These are phyloP conservation scores for Caenorhabditis sp. DNA, from an alignment of 2,888 invertebrate species.

Conservation along the genomic window DNA sequence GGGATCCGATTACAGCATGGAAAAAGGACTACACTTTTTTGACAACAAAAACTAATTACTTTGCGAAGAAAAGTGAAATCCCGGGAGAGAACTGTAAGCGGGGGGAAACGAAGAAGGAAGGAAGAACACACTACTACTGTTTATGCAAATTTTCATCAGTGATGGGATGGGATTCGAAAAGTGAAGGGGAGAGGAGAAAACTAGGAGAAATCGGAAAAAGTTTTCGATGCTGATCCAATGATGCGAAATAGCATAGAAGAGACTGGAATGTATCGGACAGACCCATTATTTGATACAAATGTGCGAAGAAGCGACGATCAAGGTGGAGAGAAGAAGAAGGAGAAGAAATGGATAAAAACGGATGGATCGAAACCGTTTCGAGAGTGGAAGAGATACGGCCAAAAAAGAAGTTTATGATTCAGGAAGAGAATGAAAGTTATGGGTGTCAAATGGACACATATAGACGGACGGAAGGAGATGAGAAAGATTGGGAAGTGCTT, in stretches of 20 bases:
- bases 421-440: constrained; percentile 12
- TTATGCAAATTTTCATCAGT: constrained; percentile 55
- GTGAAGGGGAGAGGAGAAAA: constrained; percentile 2
- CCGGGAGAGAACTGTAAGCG: constrained; percentile 22
- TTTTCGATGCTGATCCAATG: constrained; percentile 55
- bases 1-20: constrained; percentile 20
- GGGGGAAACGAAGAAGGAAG: constrained; percentile 20
- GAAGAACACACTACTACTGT: constrained; percentile 37
- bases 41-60: background rate
- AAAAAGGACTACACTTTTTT: too few species aligned
- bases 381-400: constrained; percentile 1
- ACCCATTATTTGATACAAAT: constrained; percentile 63
- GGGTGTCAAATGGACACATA: background rate
- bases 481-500: too few species aligned
- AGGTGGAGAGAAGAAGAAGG: constrained; percentile 25
- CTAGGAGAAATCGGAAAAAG: constrained; percentile 13
- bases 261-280: constrained; percentile 51
- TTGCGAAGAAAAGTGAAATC: constrained; percentile 17
- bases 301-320: constrained; percentile 52
- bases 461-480: background rate
- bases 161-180: constrained; percentile 22
- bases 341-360: constrained; percentile 15
- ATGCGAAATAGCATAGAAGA: constrained; percentile 58
- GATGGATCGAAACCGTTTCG: constrained; percentile 28
- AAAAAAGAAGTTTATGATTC: constrained; percentile 31